A percentile compares a stretch with the other conserved stretches of the same genome.
These are phyloP conservation scores for Machaerirhynchus nigripectus DNA, from an alignment of 2,113 vertebrate genomes.

Conservation along the genomic window DNA sequence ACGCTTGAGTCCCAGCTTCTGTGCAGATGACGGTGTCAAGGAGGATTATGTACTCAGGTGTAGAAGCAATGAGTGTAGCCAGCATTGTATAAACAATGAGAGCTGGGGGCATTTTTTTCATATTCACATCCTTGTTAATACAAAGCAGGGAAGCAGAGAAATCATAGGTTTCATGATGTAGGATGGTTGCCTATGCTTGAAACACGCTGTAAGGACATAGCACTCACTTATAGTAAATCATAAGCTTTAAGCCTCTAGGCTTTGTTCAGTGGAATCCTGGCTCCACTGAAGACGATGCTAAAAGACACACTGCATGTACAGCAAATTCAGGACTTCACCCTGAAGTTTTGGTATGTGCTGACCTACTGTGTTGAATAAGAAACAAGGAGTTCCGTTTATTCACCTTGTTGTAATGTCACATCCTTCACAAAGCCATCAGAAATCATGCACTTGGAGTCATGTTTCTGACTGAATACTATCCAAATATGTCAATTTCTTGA, in stretches of 20 bases:
- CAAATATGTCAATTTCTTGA: not conserved
- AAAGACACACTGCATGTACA: not conserved
- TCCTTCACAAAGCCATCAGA: not conserved
- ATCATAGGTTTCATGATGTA: not conserved
- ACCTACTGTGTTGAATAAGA: not conserved
- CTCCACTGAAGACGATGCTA: not conserved
- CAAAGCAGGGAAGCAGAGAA: not conserved
- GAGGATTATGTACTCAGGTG: not conserved
- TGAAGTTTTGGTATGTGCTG: not conserved
- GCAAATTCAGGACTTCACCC: not conserved
- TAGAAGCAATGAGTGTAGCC: not conserved
- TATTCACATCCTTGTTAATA: not conserved
- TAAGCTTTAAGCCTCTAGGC: not conserved
- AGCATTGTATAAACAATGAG: not conserved
- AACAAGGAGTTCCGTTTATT: not conserved
- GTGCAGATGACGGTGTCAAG: not conserved
- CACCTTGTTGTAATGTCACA: not conserved
- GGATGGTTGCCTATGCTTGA: not conserved
- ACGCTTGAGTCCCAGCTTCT: not conserved
- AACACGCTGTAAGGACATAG: not conserved
- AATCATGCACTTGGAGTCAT: not conserved
- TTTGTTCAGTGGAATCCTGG: not conserved
- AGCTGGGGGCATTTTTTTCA: not conserved
- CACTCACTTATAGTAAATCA: not conserved
- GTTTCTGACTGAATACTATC: not conserved